These are phyloP conservation scores for Barbus barbus DNA, from an alignment of 2,113 vertebrate species.

Conservation along the genomic window DNA sequence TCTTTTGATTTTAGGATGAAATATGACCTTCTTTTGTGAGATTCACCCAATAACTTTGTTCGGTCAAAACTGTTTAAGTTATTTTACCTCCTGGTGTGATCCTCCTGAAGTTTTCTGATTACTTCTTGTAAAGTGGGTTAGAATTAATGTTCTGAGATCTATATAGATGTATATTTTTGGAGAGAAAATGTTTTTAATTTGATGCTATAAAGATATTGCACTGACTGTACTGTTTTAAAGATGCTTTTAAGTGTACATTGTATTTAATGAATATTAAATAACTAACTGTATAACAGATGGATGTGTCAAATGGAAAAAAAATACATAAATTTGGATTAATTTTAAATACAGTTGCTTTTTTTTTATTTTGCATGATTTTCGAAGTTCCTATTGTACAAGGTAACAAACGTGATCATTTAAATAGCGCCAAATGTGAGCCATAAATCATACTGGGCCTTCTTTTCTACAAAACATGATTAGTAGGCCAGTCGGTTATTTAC, in stretches of 20 bases:
- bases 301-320: conserved; percentile 60
- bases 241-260: conserved; percentile 68
- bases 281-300: conserved; percentile 60
- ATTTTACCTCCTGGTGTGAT: conserved; percentile 22
- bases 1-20: neutral
- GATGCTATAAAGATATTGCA: conserved; percentile 72
- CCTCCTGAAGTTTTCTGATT: conserved; percentile 52
- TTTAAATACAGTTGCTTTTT: conserved; percentile 34
- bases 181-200: conserved; percentile 64
- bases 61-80: conserved; percentile 6
- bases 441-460: neutral
- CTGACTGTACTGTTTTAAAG: conserved; percentile 67
- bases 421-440: neutral
- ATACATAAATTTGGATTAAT: conserved; percentile 35
- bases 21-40: neutral
- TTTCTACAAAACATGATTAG: conserved; percentile 11
- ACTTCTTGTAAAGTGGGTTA: conserved; percentile 44
- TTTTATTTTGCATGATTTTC: conserved; percentile 16
- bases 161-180: conserved; percentile 73
- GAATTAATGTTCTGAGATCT: conserved; percentile 53
- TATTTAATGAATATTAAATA: conserved; percentile 70
- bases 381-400: neutral
- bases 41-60: conserved; percentile 14
- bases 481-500: conserved; percentile 26
- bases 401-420: neutral